A percentile compares a stretch with the other conserved stretches of the same genome.
Conservation (phyloP, 1,140 invertebrate genomes). For the Homarus americanus region DNA sequence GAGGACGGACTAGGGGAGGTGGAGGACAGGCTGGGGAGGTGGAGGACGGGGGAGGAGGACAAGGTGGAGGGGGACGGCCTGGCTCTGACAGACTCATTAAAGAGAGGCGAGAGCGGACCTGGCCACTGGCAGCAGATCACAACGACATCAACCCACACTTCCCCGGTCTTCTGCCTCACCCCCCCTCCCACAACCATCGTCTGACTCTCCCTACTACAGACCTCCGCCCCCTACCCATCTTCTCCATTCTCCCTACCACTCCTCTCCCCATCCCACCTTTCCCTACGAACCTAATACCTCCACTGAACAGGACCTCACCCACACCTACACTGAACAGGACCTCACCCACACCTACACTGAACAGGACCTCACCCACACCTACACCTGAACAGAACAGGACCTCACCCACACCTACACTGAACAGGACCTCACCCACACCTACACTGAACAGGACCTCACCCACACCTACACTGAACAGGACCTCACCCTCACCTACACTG, state of each 20-base stretch:
- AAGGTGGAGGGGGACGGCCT: not conserved
- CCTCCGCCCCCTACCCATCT: not conserved
- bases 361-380: too few species aligned
- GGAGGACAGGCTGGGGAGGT: not conserved
- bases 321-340: too few species aligned
- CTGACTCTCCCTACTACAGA: not conserved
- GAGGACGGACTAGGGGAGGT: not conserved
- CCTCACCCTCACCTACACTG: too few species aligned
- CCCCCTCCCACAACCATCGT: not conserved
- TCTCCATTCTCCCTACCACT: not conserved
- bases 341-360: too few species aligned
- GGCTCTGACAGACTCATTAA: conserved; percentile 26
- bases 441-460: too few species aligned
- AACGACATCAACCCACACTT: not conserved
- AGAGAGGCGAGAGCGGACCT: conserved; percentile 2
- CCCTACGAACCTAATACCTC: too few species aligned
- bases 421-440: too few species aligned
- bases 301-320: too few species aligned
- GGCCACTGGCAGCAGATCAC: conserved; percentile 1
- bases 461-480: too few species aligned
- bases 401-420: too few species aligned
- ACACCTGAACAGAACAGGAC: too few species aligned
- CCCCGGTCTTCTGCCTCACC: not conserved
- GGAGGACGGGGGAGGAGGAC: not conserved
- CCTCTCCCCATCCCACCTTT: too few species aligned